Evolutionary conservation across 2,113 vertebrate species (phyloP), one percentile per base, ranked within the genome.

Genomic region (Ahaetulla prasina): DNA sequence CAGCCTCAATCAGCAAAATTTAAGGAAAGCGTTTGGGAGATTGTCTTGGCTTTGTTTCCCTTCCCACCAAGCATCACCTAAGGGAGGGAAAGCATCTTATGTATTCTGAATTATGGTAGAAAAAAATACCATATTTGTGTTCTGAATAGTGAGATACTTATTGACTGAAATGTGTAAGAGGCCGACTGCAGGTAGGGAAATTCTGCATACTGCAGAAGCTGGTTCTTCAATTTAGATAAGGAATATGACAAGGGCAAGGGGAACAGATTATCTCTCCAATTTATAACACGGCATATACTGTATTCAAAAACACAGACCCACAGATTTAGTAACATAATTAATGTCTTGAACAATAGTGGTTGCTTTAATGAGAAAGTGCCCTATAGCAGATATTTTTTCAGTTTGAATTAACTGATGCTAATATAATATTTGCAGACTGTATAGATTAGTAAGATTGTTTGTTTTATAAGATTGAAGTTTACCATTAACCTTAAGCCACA

Each of bases 381-480:
- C 22, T 49, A 30, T 30, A 86, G 50, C 91, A 84, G 27, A 55
- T 80, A 68, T 55, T 84, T 89, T 80, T 53, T 47, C 50, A 89
- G 35, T 68, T 25, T 54, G 3, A 30, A 22, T 74, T 68, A 53
- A 35, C 25, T 54, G 25, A 55, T 49, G 74, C 55, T 80, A 89
- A 89, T 23, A 39, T 52, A 92, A 89, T 57, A 88, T 55, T 57
- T 49, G 39, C 50, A 85, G 52, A 84, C 35, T 35, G 30, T 35
- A 63, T 1, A 16, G 84, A 47, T 30, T 54, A 52, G 49, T 92
- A 53, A 27, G 18, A 30, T 88, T 84, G 27, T 92, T 89, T 92
- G 88, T 11, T 92, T 89, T 49, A 60, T 39, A 92, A 91, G 92
- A 45, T 55, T 88, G 86, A 52, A 91, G 87, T 30, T 87, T 55